These are phyloP conservation scores for Anseranas semipalmata DNA, from an alignment of 2,113 vertebrate species.

Conservation along the genomic window DNA sequence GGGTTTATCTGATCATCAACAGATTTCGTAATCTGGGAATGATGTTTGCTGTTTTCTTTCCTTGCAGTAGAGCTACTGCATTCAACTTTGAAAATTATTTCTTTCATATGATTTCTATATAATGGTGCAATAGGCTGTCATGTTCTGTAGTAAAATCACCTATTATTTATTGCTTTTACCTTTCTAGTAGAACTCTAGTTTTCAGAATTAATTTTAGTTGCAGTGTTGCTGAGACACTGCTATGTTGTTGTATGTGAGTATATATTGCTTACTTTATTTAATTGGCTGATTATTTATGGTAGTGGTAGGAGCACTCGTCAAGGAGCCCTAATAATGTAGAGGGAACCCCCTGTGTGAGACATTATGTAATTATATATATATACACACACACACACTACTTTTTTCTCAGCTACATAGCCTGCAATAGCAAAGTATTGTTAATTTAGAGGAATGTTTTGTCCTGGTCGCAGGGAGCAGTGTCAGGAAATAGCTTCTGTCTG, in stretches of 20 bases:
- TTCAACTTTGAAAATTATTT: neutral
- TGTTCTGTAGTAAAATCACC: neutral
- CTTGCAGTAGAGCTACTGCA: neutral
- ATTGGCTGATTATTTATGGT: neutral
- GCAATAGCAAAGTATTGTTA: neutral
- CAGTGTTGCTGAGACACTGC: neutral
- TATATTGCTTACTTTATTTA: neutral
- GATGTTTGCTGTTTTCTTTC: neutral
- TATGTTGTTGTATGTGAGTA: neutral
- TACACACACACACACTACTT: fast-evolving
- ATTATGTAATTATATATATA: neutral
- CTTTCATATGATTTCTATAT: neutral
- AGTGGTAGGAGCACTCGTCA: neutral
- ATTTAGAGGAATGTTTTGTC: neutral
- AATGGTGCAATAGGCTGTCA: neutral
- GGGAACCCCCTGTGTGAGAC: neutral
- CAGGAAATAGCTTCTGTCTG: neutral
- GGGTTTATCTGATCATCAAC: neutral
- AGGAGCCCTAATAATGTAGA: neutral
- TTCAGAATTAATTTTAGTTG: neutral
- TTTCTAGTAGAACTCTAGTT: neutral
- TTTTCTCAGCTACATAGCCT: neutral
- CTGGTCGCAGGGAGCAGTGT: neutral
- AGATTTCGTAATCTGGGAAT: neutral
- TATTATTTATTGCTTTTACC: neutral